A percentile compares a stretch with the other conserved stretches of the same genome.
phyloP scores from a whole-genome alignment of 1,140 invertebrate genomes.

The Drosophila bocki region DNA sequence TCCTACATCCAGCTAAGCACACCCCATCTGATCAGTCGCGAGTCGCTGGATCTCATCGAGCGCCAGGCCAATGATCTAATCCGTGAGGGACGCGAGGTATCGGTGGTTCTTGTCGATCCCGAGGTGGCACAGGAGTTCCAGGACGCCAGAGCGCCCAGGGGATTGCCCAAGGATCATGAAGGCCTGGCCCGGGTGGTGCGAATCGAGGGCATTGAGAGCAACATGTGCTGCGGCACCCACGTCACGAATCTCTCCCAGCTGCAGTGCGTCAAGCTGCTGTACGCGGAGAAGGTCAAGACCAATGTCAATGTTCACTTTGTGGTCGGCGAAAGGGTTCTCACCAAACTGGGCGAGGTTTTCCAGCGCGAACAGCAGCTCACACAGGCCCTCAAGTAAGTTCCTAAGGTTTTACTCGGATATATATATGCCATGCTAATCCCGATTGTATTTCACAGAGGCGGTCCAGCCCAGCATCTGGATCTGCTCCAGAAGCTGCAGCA shows the following conservation, averaged over 20 bases:
- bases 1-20: constrained; percentile 89
- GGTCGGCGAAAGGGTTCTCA: constrained; percentile 89
- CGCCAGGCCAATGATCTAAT: constrained; percentile 89
- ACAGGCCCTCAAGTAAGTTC: constrained; percentile 86
- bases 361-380: constrained; percentile 89
- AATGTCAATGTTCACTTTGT: constrained; percentile 89
- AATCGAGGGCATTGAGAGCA: constrained; percentile 90
- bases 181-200: constrained; percentile 91
- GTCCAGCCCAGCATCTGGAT: constrained; percentile 88
- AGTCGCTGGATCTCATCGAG: constrained; percentile 87
- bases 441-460: constrained; percentile 86
- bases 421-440: not conserved
- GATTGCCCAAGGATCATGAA: constrained; percentile 91
- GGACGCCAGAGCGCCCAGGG: constrained; percentile 85
- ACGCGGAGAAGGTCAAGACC: constrained; percentile 89
- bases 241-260: constrained; percentile 91
- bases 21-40: constrained; percentile 85
- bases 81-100: constrained; percentile 87
- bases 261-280: constrained; percentile 91
- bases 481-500: constrained; percentile 90
- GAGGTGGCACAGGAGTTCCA: constrained; percentile 85
- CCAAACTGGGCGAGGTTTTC: constrained; percentile 87
- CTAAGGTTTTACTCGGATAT: not conserved
- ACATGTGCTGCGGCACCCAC: constrained; percentile 95
- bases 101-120: constrained; percentile 88